Conservation (phyloP, 2,797 vertebrate species). For the Chloroceryle inda region DNA sequence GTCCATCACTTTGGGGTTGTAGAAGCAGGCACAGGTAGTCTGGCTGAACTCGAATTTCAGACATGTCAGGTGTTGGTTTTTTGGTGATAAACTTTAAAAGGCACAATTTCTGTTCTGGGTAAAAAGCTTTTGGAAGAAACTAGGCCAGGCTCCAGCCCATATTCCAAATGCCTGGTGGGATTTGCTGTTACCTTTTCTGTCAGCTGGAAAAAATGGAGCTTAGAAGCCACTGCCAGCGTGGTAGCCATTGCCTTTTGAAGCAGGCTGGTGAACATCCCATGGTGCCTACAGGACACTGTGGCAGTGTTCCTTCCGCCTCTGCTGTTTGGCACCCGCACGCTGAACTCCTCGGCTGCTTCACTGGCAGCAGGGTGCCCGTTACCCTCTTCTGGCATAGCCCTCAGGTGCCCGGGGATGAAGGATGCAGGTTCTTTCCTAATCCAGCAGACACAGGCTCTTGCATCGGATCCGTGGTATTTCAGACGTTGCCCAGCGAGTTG, state of each 20-base stretch:
- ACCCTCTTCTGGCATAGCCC: neutral
- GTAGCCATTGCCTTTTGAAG: neutral
- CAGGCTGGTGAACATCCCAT: neutral
- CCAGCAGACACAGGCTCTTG: neutral
- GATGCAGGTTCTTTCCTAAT: neutral
- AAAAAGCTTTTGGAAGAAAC: neutral
- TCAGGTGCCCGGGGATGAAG: neutral
- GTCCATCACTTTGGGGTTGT: neutral
- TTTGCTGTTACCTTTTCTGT: neutral
- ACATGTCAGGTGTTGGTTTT: neutral
- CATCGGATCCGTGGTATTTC: neutral
- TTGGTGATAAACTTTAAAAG: neutral
- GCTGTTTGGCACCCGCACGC: neutral
- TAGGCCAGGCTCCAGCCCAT: neutral
- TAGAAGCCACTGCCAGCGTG: neutral
- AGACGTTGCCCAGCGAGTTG: neutral
- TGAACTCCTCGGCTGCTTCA: neutral
- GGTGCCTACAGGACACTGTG: rapidly evolving
- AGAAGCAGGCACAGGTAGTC: neutral
- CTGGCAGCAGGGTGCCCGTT: neutral
- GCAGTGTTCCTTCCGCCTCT: neutral
- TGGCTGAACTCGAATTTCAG: neutral
- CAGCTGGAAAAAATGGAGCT: neutral
- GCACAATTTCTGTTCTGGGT: neutral
- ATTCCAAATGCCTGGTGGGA: neutral